Conservation (phyloP, 1,140 invertebrate genomes). For the Polypedilum vanderplanki region DNA sequence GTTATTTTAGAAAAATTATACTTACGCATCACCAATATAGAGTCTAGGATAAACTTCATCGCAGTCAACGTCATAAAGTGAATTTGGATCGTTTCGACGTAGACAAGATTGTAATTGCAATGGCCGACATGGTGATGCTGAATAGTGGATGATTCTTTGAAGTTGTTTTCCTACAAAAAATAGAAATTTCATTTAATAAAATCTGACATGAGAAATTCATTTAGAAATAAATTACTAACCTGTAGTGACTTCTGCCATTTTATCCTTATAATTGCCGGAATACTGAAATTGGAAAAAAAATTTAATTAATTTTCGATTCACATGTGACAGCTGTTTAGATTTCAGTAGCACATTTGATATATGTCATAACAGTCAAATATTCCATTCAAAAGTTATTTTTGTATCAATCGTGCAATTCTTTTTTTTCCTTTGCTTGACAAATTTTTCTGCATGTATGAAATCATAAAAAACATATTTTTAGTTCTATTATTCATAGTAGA, state of each 20-base stretch:
- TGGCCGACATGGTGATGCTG: conserved; percentile 44
- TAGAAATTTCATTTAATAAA: not conserved
- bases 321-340: no score
- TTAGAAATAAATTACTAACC: not conserved
- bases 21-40: conserved; percentile 69
- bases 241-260: not conserved
- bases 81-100: conserved; percentile 40
- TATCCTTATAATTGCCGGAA: not conserved
- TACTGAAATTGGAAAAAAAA: conserved; percentile 21
- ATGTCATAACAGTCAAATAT: no score
- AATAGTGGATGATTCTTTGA: conserved; percentile 42
- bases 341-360: no score
- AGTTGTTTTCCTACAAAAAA: conserved; percentile 40
- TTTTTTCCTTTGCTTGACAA: no score
- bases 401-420: no score
- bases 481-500: no score
- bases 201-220: not conserved
- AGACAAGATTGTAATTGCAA: conserved; percentile 44
- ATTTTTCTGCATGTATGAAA: no score
- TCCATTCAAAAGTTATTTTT: no score
- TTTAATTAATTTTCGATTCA: no score
- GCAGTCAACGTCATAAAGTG: conserved; percentile 50
- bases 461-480: no score
- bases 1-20: conserved; percentile 34
- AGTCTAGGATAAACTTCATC: conserved; percentile 74